These are phyloP conservation scores for Australoheros facetus DNA, from an alignment of 2,797 vertebrate species.

Conservation along the genomic window DNA sequence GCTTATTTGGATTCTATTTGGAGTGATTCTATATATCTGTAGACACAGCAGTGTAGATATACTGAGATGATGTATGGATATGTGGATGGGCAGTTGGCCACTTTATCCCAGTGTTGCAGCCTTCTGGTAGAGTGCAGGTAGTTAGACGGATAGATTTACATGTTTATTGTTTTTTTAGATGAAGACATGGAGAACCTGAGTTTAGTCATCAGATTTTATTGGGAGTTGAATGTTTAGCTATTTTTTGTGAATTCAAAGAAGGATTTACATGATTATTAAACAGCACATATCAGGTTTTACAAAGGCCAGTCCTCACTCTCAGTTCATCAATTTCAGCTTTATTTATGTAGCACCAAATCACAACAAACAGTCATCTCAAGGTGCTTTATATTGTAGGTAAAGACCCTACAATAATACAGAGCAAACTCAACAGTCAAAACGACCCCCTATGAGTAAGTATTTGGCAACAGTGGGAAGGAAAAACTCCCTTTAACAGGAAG, in stretches of 20 bases:
- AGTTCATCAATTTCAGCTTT: neutral
- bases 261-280: neutral
- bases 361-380: too few relatives aligned
- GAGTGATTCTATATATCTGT: neutral
- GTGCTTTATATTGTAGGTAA: too few relatives aligned
- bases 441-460: too few relatives aligned
- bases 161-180: neutral
- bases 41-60: neutral
- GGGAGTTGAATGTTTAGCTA: too few relatives aligned
- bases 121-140: neutral
- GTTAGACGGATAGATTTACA: neutral
- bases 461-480: too few relatives aligned
- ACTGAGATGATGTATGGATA: neutral
- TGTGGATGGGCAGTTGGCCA: neutral
- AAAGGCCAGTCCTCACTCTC: neutral
- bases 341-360: too few relatives aligned
- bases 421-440: too few relatives aligned
- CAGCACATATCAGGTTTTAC: neutral
- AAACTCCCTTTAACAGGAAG: too few relatives aligned
- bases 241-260: neutral
- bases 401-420: too few relatives aligned
- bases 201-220: too few relatives aligned
- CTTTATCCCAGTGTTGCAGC: neutral
- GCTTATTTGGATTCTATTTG: neutral
- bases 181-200: neutral